A percentile compares a stretch with the other conserved stretches of the same genome.
phyloP scores from a whole-genome alignment of 2,888 invertebrate genomes.

The Dryobotodes eremita region DNA sequence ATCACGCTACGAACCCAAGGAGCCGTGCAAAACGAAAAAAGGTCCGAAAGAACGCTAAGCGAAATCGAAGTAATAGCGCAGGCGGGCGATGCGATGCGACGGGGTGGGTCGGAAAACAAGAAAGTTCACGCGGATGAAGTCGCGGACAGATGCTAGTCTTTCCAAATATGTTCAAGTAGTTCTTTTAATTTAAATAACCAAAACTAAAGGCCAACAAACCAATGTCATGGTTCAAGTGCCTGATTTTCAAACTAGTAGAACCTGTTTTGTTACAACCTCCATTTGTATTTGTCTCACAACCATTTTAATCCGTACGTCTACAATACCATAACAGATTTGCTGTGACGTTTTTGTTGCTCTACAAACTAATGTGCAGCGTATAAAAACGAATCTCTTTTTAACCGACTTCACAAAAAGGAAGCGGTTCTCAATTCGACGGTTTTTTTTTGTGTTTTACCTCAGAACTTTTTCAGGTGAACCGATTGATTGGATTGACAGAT shows the following conservation, averaged over 20 bases:
- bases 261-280: conserved; percentile 54
- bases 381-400: background rate
- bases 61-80: no score
- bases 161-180: background rate
- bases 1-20: no score
- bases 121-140: no score
- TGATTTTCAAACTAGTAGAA: conserved; percentile 43
- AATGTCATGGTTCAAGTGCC: conserved; percentile 56
- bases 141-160: no score
- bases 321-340: conserved; percentile 30
- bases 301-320: conserved; percentile 55
- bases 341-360: conserved; percentile 27
- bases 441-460: no score
- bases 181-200: background rate
- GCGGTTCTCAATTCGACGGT: no score
- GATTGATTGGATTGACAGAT: no score
- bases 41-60: no score
- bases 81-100: no score
- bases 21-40: no score
- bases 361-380: conserved; percentile 2
- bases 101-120: no score
- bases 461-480: no score
- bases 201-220: conserved; percentile 39
- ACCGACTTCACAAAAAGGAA: background rate
- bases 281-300: conserved; percentile 54